phyloP scores from a whole-genome alignment of 2,797 vertebrate genomes.

The Pristis pectinata region DNA sequence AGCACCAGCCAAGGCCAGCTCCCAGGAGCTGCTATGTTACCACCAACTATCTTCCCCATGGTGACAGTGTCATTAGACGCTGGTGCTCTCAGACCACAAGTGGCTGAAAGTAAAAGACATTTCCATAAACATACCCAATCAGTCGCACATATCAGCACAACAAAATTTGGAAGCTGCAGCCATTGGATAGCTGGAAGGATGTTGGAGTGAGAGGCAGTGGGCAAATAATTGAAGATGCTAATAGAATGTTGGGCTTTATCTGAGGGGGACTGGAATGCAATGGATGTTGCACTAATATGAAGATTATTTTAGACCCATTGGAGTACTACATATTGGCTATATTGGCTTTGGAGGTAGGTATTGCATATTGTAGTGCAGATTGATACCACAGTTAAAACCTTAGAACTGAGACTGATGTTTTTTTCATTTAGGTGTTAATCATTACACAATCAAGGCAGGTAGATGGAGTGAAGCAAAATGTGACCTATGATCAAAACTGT shows the following conservation, averaged over 20 bases:
- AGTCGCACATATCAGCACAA: too few relatives aligned
- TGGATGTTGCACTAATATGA: background rate
- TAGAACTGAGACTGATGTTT: background rate
- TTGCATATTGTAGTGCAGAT: background rate
- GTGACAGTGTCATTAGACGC: conserved; percentile 60
- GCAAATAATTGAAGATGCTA: background rate
- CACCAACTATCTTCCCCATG: conserved; percentile 78
- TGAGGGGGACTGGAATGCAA: background rate
- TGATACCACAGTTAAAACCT: background rate
- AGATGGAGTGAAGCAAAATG: background rate
- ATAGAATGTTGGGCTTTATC: background rate
- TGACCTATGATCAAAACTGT: background rate
- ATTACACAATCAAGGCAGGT: background rate
- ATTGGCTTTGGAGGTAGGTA: background rate
- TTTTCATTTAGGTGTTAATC: background rate
- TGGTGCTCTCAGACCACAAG: conserved; percentile 62
- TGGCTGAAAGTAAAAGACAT: conserved; percentile 44
- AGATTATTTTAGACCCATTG: background rate
- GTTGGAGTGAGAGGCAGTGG: background rate
- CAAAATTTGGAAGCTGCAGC: background rate
- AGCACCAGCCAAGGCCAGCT: conserved; percentile 94
- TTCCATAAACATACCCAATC: background rate
- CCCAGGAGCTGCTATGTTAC: conserved; percentile 66
- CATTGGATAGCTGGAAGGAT: too few relatives aligned
- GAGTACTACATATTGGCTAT: background rate